phyloP scores from a whole-genome alignment of 2,888 invertebrate species.

The Orchestes rusci region DNA sequence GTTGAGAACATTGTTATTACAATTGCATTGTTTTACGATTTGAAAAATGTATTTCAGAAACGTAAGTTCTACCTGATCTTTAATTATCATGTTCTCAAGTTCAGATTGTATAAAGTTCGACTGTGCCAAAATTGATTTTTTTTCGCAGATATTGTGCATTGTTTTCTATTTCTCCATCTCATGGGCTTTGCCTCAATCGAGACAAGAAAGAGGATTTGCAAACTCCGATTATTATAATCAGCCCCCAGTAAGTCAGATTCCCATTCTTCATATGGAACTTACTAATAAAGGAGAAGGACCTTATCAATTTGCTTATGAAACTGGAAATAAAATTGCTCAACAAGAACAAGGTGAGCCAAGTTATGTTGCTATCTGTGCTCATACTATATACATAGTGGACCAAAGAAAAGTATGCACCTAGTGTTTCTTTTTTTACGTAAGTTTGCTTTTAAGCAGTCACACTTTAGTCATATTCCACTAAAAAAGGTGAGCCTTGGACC shows the following conservation, averaged over 20 bases:
- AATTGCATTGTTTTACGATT: constrained; percentile 1
- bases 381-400: no score
- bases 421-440: no score
- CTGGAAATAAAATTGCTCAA: constrained; percentile 50
- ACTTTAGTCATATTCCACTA: no score
- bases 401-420: no score
- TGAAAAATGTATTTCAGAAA: neutral
- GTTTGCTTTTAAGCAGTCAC: no score
- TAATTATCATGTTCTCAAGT: no score
- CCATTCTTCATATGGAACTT: constrained; percentile 32
- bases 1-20: no score
- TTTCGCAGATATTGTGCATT: constrained; percentile 7
- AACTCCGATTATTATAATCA: constrained; percentile 16
- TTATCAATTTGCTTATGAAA: constrained; percentile 46
- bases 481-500: no score
- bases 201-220: constrained; percentile 20
- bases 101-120: no score
- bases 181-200: constrained; percentile 11
- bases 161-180: constrained; percentile 1
- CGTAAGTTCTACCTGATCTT: no score
- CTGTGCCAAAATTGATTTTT: constrained; percentile 1
- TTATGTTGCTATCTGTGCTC: no score
- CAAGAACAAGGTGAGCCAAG: constrained; percentile 32
- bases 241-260: constrained; percentile 21
- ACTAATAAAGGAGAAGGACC: constrained; percentile 34